Conservation (phyloP, 2,797 vertebrate species). For the Diplodus sargus region DNA sequence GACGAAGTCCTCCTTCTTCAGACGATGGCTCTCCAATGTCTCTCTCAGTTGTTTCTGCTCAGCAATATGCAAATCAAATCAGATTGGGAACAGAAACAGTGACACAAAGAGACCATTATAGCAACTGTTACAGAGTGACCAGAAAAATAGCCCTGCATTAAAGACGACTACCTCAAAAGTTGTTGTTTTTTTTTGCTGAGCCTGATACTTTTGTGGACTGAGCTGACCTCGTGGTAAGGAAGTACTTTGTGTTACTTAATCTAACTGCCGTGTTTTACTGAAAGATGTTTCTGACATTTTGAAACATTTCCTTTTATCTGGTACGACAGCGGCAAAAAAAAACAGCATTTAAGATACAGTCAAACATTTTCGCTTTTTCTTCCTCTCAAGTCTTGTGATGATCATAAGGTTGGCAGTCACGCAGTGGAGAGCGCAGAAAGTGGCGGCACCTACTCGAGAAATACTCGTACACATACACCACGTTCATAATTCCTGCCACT, state of each 20-base stretch:
- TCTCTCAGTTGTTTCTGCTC: constrained; percentile 86
- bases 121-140: not conserved
- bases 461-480: not conserved
- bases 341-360: not conserved
- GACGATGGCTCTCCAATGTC: constrained; percentile 77
- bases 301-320: too few species aligned
- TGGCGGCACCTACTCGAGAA: not conserved
- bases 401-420: not conserved
- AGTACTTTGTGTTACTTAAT: not conserved
- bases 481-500: not conserved
- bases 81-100: constrained; percentile 12
- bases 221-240: too few species aligned
- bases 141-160: not conserved
- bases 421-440: not conserved
- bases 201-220: not conserved
- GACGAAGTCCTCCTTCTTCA: constrained; percentile 77
- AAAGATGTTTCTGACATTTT: not conserved
- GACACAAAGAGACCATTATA: not conserved
- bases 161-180: not conserved
- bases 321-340: not conserved
- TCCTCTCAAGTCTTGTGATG: not conserved
- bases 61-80: constrained; percentile 36
- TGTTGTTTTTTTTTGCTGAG: not conserved
- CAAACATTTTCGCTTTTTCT: not conserved
- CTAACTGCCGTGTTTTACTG: not conserved